phyloP scores from a whole-genome alignment of 92 coral and sea anemone genomes.

The Ricordea florida region DNA sequence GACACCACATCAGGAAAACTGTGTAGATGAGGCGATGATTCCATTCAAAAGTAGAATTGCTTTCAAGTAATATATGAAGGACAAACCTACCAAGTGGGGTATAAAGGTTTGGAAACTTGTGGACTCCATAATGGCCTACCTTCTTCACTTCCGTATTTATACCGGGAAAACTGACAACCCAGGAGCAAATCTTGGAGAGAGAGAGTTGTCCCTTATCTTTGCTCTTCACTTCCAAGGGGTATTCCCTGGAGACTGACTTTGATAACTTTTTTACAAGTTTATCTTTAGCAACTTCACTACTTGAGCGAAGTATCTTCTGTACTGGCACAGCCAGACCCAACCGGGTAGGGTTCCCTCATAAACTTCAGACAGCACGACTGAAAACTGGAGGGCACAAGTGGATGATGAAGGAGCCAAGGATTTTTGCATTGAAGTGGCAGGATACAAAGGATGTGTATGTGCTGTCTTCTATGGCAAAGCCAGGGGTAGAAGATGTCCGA shows the following conservation, averaged over 20 bases:
- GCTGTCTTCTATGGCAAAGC: conserved; percentile 32
- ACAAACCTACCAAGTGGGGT: conserved; percentile 21
- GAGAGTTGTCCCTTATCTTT: background rate
- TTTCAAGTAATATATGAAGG: conserved; percentile 11
- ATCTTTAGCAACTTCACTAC: conserved; percentile 2
- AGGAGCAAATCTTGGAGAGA: background rate
- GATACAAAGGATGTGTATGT: conserved; percentile 34
- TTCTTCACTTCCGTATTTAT: background rate
- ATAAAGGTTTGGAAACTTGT: conserved; percentile 20
- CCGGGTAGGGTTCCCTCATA: conserved; percentile 37
- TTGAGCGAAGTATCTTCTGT: background rate
- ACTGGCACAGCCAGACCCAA: conserved; percentile 35
- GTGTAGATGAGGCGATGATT: conserved; percentile 39
- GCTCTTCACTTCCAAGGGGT: background rate
- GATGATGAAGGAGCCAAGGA: conserved; percentile 25
- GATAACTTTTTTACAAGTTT: conserved; percentile 14
- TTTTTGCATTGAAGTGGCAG: conserved; percentile 27
- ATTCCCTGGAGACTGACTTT: background rate
- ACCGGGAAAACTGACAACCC: conserved; percentile 1
- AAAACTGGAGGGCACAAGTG: conserved; percentile 23
- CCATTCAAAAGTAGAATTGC: conserved; percentile 10
- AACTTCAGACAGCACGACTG: background rate
- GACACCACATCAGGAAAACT: conserved; percentile 18
- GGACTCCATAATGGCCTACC: conserved; percentile 1
- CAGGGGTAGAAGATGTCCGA: conserved; percentile 23